These are phyloP conservation scores for Wiebesia pumilae DNA, from an alignment of 1,140 invertebrate species.

Conservation along the genomic window DNA sequence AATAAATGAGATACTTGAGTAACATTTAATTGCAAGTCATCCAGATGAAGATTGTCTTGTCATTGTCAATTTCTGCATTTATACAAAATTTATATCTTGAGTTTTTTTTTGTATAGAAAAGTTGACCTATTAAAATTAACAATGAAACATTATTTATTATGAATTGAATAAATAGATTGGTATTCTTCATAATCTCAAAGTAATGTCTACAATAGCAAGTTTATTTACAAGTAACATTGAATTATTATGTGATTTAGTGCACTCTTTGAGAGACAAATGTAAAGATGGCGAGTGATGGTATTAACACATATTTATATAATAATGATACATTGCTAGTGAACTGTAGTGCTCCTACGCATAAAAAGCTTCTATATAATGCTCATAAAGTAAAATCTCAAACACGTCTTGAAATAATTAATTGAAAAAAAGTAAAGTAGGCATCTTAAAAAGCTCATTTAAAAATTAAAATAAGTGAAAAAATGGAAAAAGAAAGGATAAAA, in stretches of 20 bases:
- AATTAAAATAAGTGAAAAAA: neutral
- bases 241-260: too few relatives aligned
- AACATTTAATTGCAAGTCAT: neutral
- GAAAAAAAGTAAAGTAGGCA: neutral
- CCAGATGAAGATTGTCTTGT: neutral
- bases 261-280: too few relatives aligned
- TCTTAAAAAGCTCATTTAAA: constrained; percentile 7
- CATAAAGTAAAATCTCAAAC: neutral
- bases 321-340: neutral
- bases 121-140: neutral
- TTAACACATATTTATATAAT: neutral
- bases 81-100: too few relatives aligned
- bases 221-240: too few relatives aligned
- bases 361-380: neutral
- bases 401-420: constrained; percentile 5
- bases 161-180: neutral
- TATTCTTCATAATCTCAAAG: neutral
- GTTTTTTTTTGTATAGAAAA: neutral
- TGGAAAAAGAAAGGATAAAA: constrained; percentile 1
- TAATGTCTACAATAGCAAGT: neutral
- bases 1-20: constrained; percentile 30
- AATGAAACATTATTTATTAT: neutral
- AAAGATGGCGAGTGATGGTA: too few relatives aligned
- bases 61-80: neutral
- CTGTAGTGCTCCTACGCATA: neutral